phyloP scores from a whole-genome alignment of 53 echinoderm and acorn worm species.

The Astropecten irregularis region DNA sequence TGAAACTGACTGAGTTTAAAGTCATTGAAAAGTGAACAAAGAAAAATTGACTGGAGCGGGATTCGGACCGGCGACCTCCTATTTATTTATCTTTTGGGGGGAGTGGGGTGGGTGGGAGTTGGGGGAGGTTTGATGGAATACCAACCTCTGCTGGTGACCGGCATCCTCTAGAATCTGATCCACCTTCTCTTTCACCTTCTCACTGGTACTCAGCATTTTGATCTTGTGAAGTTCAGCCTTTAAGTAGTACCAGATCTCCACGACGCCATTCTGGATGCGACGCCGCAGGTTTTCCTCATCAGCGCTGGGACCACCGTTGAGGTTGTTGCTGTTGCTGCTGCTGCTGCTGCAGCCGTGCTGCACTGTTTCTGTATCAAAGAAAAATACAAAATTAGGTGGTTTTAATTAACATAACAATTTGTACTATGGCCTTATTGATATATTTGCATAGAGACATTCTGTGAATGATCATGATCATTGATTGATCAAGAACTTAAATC shows the following conservation, averaged over 20 bases:
- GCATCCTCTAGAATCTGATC: slow-evolving; percentile 64
- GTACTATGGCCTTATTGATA: neutral
- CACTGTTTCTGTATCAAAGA: neutral
- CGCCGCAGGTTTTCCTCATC: slow-evolving; percentile 66
- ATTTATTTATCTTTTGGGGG: too few species aligned
- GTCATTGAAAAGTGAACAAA: too few species aligned
- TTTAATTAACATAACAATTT: too few species aligned
- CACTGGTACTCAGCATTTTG: slow-evolving; percentile 45
- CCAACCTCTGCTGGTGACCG: slow-evolving; percentile 78
- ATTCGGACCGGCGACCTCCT: too few species aligned
- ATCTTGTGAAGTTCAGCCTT: slow-evolving; percentile 69
- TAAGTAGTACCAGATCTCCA: slow-evolving; percentile 80
- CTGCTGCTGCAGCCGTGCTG: neutral
- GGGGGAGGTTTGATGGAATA: too few species aligned
- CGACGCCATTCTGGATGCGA: slow-evolving; percentile 69
- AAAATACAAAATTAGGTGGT: too few species aligned
- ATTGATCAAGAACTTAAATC: too few species aligned
- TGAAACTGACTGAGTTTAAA: too few species aligned
- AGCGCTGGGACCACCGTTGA: slow-evolving; percentile 58
- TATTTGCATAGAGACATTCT: too few species aligned
- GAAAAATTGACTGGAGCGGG: too few species aligned
- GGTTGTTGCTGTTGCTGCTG: slow-evolving; percentile 8
- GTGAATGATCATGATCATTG: too few species aligned
- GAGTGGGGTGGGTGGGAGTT: too few species aligned
- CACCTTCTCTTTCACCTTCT: slow-evolving; percentile 62